phyloP scores from a whole-genome alignment of 2,113 vertebrate species.

The Cettia cetti region DNA sequence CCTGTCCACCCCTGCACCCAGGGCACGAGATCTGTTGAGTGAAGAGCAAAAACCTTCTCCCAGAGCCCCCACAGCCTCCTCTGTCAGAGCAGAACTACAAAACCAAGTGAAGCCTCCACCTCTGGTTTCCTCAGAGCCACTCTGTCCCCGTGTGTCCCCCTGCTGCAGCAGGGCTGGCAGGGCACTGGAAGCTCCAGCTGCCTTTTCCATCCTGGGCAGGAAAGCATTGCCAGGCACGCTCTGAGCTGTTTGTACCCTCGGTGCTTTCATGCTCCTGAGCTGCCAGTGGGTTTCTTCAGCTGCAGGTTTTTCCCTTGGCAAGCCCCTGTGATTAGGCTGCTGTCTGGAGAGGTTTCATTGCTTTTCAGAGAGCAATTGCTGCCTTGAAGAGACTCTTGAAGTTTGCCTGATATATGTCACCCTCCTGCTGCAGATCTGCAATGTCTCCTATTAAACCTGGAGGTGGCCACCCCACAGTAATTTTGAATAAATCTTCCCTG shows the following conservation, averaged over 20 bases:
- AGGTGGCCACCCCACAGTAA: neutral
- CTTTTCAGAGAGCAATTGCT: conserved; percentile 1
- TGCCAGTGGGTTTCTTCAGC: neutral
- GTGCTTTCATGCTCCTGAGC: neutral
- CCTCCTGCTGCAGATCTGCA: neutral
- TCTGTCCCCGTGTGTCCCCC: neutral
- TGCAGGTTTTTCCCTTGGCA: conserved; percentile 1
- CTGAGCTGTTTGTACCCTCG: neutral
- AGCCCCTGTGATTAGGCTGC: neutral
- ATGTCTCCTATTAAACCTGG: neutral
- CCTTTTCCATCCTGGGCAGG: neutral
- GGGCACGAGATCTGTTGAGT: rapidly evolving
- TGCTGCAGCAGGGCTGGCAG: neutral
- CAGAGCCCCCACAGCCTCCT: neutral
- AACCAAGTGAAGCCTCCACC: neutral
- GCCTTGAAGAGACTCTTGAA: neutral
- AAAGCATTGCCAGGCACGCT: neutral
- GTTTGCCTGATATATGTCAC: neutral
- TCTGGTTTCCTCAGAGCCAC: rapidly evolving
- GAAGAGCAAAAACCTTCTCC: neutral
- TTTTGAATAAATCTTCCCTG: neutral
- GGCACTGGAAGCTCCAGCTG: neutral
- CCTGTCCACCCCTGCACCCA: neutral
- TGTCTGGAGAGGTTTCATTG: neutral
- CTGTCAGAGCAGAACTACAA: rapidly evolving